Base-by-base conservation (phyloP, 2,888 invertebrate genomes). In the Syritta pipiens region DNA sequence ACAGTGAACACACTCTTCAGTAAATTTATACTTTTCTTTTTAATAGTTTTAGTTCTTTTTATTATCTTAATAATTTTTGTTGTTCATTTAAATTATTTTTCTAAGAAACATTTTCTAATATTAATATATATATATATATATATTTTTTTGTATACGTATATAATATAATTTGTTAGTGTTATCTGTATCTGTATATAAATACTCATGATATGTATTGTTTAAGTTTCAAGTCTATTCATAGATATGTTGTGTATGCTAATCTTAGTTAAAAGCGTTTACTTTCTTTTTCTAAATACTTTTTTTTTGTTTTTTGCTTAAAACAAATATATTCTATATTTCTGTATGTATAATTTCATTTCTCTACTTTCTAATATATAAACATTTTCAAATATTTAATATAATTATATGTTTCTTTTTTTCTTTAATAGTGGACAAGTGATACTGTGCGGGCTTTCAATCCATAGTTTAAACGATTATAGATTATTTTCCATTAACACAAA, bases 151-250 rank as follows among this genome's bases (percentile, higher is more conserved):
- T 28, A n/a, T 26, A 57, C 14, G 20, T 57, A 30, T 30, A 20
- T 30, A 42, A 63, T 77, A 68, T 57, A 32, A 22, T 40, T 48
- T 17, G 6, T 46, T 22, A 55, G 24, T 6, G 17, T 12, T 49
- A 3, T 24, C 7, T 40, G 9, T 48, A 10, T 22, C 20, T 55
- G 20, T 81, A 63, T 65, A 71, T 81, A 44, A 67, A 51, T 69
- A 76, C 74, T 69, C 77, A 40, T 49, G 85, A 86, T 86, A 85
- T 86, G 85, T 84, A 84, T 86, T 83, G 84, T 85, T 86, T 14
- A 82, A 82, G 62, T 76, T 83, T 86, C 84, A 87, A 86, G 87
- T 86, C 86, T 87, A 84, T 86, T 82, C 81, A 60, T 60, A 83
- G 82, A 83, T 85, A 83, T 81, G 71, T 67, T 24, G 71, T 35